phyloP scores from a whole-genome alignment of 1,140 invertebrate genomes.

The Aphelinus certus region DNA sequence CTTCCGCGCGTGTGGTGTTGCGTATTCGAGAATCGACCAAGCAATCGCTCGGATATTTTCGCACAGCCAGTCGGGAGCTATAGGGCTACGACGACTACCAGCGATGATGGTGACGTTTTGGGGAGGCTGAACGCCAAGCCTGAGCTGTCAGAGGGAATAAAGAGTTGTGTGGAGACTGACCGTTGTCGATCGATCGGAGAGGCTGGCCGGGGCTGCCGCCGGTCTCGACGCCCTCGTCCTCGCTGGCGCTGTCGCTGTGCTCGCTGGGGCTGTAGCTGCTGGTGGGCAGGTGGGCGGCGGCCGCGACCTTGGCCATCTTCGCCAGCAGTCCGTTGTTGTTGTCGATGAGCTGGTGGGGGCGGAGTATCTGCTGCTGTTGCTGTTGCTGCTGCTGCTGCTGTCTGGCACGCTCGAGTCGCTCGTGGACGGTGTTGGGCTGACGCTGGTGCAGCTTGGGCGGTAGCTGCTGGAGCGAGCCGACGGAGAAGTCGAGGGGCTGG shows the following conservation, averaged over 20 bases:
- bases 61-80: too few species aligned
- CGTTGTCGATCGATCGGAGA: slow-evolving; percentile 57
- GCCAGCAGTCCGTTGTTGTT: slow-evolving; percentile 58
- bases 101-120: too few species aligned
- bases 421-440: slow-evolving; percentile 9
- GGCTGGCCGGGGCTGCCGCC: slow-evolving; percentile 61
- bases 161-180: slow-evolving; percentile 45
- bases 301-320: slow-evolving; percentile 45
- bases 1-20: too few species aligned
- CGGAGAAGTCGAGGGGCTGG: slow-evolving; percentile 64
- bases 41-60: too few species aligned
- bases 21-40: too few species aligned
- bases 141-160: too few species aligned
- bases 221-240: slow-evolving; percentile 64
- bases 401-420: slow-evolving; percentile 4
- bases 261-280: slow-evolving; percentile 64
- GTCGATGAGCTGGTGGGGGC: slow-evolving; percentile 53
- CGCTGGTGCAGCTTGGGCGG: slow-evolving; percentile 48
- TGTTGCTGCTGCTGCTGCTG: slow-evolving; percentile 2
- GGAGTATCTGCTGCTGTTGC: slow-evolving; percentile 51
- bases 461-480: slow-evolving; percentile 61
- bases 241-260: slow-evolving; percentile 57
- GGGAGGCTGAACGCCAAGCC: too few species aligned
- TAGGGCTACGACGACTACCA: too few species aligned
- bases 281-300: slow-evolving; percentile 39